phyloP scores from a whole-genome alignment of 1,140 invertebrate genomes.

The Papilio xuthus region DNA sequence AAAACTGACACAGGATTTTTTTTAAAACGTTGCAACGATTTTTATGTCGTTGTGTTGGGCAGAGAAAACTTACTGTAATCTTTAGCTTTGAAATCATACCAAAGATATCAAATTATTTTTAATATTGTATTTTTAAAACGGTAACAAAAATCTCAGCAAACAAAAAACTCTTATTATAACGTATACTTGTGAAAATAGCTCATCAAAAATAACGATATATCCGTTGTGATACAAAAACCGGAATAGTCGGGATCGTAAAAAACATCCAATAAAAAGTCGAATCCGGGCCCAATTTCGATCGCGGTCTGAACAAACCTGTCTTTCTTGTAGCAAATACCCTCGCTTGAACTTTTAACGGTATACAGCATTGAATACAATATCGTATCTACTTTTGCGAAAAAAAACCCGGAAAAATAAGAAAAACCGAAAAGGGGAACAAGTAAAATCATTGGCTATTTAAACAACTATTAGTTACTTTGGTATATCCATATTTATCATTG shows the following conservation, averaged over 20 bases:
- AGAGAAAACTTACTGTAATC: no score
- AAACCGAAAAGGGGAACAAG: background rate
- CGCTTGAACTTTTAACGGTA: conserved; percentile 11
- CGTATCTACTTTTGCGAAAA: background rate
- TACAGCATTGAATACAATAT: background rate
- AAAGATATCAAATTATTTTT: no score
- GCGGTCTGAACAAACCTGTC: conserved; percentile 8
- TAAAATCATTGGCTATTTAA: background rate
- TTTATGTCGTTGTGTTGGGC: no score
- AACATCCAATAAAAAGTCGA: conserved; percentile 14
- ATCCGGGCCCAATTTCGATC: conserved; percentile 12
- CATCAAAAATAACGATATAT: background rate
- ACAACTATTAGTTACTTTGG: background rate
- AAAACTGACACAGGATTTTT: no score
- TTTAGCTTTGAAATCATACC: no score
- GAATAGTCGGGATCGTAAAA: conserved; percentile 1
- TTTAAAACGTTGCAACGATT: no score
- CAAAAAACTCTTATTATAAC: no score
- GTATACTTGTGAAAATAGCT: background rate
- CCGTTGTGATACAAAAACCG: conserved; percentile 5
- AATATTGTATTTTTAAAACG: no score
- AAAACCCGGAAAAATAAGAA: background rate
- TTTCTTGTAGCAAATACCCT: background rate
- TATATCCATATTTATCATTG: no score
- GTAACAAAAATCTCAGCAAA: no score